phyloP scores from a whole-genome alignment of 1,140 invertebrate species.

The Drosophila sp. region DNA sequence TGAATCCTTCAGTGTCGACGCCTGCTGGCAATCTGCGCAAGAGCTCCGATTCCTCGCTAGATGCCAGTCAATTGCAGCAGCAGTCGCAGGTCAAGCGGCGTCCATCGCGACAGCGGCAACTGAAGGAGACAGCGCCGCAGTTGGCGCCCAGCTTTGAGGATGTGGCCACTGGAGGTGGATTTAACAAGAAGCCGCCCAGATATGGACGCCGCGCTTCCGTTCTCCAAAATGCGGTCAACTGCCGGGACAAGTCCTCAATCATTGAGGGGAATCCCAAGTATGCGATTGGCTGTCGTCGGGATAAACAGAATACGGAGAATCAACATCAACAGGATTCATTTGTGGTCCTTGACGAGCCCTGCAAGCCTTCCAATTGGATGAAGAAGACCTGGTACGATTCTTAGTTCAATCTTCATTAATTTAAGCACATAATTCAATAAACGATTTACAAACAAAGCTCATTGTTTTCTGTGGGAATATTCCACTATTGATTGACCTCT shows the following conservation, averaged over 20 bases:
- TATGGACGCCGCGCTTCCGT: slow-evolving; percentile 76
- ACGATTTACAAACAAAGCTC: slow-evolving; percentile 9
- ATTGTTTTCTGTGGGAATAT: not conserved
- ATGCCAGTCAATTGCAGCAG: slow-evolving; percentile 17
- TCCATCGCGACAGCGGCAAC: slow-evolving; percentile 53
- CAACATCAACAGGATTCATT: slow-evolving; percentile 65
- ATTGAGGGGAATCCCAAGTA: slow-evolving; percentile 83
- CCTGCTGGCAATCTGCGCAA: slow-evolving; percentile 48
- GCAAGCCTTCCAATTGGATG: slow-evolving; percentile 82
- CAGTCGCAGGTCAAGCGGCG: slow-evolving; percentile 57
- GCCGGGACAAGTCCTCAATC: slow-evolving; percentile 73
- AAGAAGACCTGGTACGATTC: slow-evolving; percentile 83
- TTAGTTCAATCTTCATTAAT: slow-evolving; percentile 24
- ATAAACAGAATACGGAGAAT: slow-evolving; percentile 50
- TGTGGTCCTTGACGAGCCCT: slow-evolving; percentile 77
- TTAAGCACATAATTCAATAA: slow-evolving; percentile 8
- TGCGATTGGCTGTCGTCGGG: slow-evolving; percentile 51
- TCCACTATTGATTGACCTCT: slow-evolving; percentile 2
- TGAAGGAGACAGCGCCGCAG: slow-evolving; percentile 35
- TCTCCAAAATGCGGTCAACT: slow-evolving; percentile 67
- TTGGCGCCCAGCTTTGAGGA: slow-evolving; percentile 57
- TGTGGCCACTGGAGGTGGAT: slow-evolving; percentile 34
- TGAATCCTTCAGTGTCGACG: not conserved
- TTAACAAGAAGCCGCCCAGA: slow-evolving; percentile 66
- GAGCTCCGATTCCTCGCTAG: slow-evolving; percentile 66